Evolutionary conservation across 2,113 vertebrate species (phyloP).

Genomic region (Hydrolagus affinis): DNA sequence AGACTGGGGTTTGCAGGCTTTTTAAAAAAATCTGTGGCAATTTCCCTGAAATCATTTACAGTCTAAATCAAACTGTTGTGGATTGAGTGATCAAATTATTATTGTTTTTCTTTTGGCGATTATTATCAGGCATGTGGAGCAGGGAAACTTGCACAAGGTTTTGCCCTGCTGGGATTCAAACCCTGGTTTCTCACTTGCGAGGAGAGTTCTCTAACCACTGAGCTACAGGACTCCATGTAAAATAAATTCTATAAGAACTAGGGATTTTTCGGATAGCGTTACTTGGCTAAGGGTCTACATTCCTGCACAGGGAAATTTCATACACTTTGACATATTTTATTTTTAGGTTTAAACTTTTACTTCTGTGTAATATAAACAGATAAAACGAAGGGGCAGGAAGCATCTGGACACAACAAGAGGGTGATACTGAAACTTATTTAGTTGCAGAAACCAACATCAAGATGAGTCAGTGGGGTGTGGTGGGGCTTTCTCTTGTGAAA

Average conservation of each 20-base stretch:
- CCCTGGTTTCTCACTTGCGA: no score
- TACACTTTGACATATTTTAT: not conserved
- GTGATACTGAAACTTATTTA: not conserved
- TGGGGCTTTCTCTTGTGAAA: not conserved
- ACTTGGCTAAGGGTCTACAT: not conserved
- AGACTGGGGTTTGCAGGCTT: not conserved
- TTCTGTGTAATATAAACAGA: not conserved
- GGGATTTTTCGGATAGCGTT: not conserved
- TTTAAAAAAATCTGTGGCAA: not conserved
- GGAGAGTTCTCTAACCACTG: no score
- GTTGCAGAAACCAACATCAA: not conserved
- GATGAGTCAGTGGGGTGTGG: not conserved
- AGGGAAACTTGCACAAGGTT: no score
- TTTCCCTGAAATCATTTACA: slow-evolving; percentile 1
- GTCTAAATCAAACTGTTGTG: no score
- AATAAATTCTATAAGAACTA: not conserved
- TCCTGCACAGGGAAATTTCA: not conserved
- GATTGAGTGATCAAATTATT: no score
- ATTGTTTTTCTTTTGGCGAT: no score
- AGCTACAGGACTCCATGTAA: no score
- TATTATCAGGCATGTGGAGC: no score
- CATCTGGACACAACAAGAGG: not conserved
- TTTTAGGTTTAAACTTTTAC: not conserved
- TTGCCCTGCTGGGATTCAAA: no score
- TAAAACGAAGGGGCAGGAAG: not conserved